These are phyloP conservation scores for Spinibarbus caldwelli DNA, from an alignment of 2,797 vertebrate genomes.

Conservation along the genomic window DNA sequence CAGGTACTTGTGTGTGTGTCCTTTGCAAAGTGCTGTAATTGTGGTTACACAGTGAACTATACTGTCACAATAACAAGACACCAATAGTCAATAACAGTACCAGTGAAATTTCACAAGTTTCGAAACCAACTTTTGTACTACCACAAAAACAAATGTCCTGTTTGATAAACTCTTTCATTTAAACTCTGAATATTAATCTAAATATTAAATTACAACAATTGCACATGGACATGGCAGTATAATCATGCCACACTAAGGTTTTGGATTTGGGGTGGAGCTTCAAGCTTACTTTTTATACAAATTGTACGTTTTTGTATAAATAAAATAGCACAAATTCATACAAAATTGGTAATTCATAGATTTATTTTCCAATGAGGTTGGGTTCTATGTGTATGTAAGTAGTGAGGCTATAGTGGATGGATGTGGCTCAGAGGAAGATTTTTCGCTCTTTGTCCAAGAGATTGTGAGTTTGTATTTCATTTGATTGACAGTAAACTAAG, in stretches of 20 bases:
- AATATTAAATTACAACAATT: neutral
- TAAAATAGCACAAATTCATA: neutral
- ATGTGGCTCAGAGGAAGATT: neutral
- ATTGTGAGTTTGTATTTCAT: neutral
- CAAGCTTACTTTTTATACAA: neutral
- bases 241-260: too few species aligned
- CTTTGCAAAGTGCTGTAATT: conserved; percentile 12
- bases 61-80: neutral
- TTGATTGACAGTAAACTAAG: neutral
- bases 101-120: neutral
- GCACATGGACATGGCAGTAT: neutral
- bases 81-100: neutral
- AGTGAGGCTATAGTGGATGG: neutral
- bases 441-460: neutral
- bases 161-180: neutral
- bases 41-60: neutral
- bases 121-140: neutral
- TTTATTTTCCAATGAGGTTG: neutral
- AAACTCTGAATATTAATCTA: neutral
- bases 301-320: neutral
- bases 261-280: neutral
- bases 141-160: neutral
- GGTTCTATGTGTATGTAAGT: neutral
- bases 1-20: conserved; percentile 19
- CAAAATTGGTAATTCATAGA: neutral